Base-by-base conservation (phyloP, 2,797 vertebrate species). In the Cetoscarus ocellatus region DNA sequence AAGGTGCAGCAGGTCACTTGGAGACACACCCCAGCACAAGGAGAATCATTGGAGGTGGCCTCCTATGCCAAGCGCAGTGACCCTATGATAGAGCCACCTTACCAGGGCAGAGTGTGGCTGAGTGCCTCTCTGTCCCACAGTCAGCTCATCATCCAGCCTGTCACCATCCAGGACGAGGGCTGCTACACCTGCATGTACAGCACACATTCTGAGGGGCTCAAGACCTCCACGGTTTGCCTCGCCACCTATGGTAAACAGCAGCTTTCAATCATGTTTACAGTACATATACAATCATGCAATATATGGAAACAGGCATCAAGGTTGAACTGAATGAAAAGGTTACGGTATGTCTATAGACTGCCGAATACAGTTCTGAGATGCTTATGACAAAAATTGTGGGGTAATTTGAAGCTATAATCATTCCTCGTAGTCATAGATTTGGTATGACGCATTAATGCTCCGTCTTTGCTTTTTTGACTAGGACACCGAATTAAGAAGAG, bases 151-250 rank as follows among this genome's bases (percentile, higher is more conserved):
- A 91, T 95, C 62, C 88, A 91, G 68, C 91, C 93, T 0, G 93
- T 95, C 47, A 27, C 59, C 2, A 84, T 90, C 56, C 75, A 86
- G 77, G 94, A 95, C 1, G 94, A 95, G 76, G 94, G 93, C 75
- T 95, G 94, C 90, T 95, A 94, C 88, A 93, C 88, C 70, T 95
- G 94, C 75, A 59, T 92, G 74, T 95, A 90, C 62, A 75, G 87
- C 80, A 93, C 86, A 1, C 74, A 75, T 15, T 34, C 63, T 0
- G 91, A 91, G 0, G 92, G 88, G 15, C 80, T 48, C 1, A 93
- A 93, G 86, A 93, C 80, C 58, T 82, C 91, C 61, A 88, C 73
- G 0, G 77, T 91, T 61, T 95, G 94, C 85, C 93, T 95, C 73
- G 80, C 90, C 54, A 88, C 91, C 9, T 94, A 88, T 19, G 94